phyloP scores from a whole-genome alignment of 2,113 vertebrate genomes.

The Nerophis ophidion region DNA sequence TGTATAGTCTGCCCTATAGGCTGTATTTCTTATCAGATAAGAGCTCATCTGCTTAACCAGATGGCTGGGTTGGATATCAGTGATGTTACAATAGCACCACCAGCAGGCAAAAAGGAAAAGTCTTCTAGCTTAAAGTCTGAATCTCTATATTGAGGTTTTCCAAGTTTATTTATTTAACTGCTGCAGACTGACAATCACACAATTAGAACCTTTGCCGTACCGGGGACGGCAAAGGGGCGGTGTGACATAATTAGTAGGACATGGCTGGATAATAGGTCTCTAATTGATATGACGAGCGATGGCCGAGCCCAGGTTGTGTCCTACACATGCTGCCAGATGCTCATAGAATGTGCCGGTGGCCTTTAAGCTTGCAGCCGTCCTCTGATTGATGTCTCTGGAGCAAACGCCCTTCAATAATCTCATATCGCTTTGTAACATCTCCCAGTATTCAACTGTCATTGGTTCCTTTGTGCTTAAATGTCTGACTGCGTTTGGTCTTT shows the following conservation, averaged over 20 bases:
- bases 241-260: slow-evolving; percentile 57
- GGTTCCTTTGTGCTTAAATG: slow-evolving; percentile 37
- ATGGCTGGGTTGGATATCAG: slow-evolving; percentile 6
- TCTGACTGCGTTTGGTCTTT: slow-evolving; percentile 32
- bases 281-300: slow-evolving; percentile 60
- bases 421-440: slow-evolving; percentile 49
- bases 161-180: slow-evolving; percentile 58
- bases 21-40: slow-evolving; percentile 60
- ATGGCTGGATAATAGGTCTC: slow-evolving; percentile 57
- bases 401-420: slow-evolving; percentile 55
- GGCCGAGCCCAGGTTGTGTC: slow-evolving; percentile 38
- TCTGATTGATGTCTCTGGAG: slow-evolving; percentile 56
- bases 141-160: slow-evolving; percentile 47
- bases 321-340: slow-evolving; percentile 29
- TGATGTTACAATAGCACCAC: slow-evolving; percentile 68
- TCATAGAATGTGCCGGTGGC: slow-evolving; percentile 28
- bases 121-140: neutral
- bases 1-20: slow-evolving; percentile 22
- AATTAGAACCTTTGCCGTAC: slow-evolving; percentile 14
- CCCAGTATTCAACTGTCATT: slow-evolving; percentile 41
- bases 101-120: slow-evolving; percentile 56
- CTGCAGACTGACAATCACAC: slow-evolving; percentile 32
- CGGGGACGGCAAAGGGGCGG: slow-evolving; percentile 19
- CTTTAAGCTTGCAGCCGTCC: slow-evolving; percentile 32
- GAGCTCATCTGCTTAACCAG: slow-evolving; percentile 24